These are phyloP conservation scores for Prinia subflava DNA, from an alignment of 2,113 vertebrate species.

Conservation along the genomic window DNA sequence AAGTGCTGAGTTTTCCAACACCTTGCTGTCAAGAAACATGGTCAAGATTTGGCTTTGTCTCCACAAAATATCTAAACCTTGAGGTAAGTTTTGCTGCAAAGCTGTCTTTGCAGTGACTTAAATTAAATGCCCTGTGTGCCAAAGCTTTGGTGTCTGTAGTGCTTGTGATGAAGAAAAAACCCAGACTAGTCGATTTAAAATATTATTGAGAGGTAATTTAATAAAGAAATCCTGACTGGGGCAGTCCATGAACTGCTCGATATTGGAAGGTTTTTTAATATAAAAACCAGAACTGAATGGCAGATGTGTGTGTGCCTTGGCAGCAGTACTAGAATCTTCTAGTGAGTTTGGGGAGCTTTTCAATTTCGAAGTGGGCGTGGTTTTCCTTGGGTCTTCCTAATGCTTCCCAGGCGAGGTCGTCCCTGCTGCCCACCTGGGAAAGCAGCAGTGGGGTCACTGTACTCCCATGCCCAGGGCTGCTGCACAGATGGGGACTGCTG, in stretches of 20 bases:
- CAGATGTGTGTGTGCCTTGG: conserved; percentile 23
- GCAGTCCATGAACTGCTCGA: background rate
- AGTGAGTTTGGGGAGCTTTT: conserved; percentile 1
- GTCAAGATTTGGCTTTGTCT: background rate
- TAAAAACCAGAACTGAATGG: background rate
- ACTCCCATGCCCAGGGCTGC: background rate
- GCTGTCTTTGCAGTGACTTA: background rate
- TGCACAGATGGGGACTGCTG: conserved; percentile 87
- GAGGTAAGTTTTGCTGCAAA: background rate
- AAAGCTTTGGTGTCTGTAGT: background rate
- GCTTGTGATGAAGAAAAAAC: background rate
- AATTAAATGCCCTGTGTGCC: background rate
- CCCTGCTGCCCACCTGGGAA: background rate
- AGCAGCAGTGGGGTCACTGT: conserved; percentile 55
- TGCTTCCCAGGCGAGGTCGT: background rate
- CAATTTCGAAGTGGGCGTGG: conserved; percentile 19
- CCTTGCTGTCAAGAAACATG: background rate
- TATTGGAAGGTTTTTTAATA: background rate
- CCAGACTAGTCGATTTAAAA: background rate
- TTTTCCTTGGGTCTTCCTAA: conserved; percentile 47
- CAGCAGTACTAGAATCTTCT: conserved; percentile 20
- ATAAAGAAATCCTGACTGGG: background rate
- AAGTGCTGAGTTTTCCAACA: background rate
- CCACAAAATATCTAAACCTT: background rate
- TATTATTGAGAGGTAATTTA: background rate